phyloP scores from a whole-genome alignment of 2,113 vertebrate genomes.

The Chaetodon auriga region DNA sequence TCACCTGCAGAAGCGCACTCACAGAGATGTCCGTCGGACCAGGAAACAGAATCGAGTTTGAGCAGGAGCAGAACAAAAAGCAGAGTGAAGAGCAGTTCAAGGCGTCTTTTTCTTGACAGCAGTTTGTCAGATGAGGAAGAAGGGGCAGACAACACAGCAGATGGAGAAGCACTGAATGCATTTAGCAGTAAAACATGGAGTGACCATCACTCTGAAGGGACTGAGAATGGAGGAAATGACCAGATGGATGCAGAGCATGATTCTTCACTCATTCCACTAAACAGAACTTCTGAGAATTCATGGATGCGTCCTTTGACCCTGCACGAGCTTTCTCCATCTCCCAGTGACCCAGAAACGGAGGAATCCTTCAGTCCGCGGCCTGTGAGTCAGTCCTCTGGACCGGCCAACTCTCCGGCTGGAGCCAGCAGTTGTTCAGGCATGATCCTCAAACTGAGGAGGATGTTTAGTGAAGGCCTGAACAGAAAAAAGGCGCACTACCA shows the following conservation, averaged over 20 bases:
- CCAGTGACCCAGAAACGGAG: conserved; percentile 54
- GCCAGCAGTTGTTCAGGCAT: conserved; percentile 70
- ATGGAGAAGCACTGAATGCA: conserved; percentile 39
- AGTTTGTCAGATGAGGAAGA: conserved; percentile 69
- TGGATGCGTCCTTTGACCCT: conserved; percentile 81
- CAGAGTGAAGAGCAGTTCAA: conserved; percentile 74
- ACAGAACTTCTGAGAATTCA: conserved; percentile 50
- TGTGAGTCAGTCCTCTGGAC: conserved; percentile 2
- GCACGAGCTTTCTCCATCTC: conserved; percentile 66
- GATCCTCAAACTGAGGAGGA: conserved; percentile 81
- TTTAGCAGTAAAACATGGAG: conserved; percentile 8
- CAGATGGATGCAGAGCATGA: conserved; percentile 42
- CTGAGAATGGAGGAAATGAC: conserved; percentile 14
- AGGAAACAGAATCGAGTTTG: conserved; percentile 16
- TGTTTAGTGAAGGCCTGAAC: conserved; percentile 45
- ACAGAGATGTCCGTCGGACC: conserved; percentile 17
- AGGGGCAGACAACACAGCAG: conserved; percentile 12
- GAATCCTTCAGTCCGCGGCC: conserved; percentile 19
- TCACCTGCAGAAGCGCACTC: conserved; percentile 21
- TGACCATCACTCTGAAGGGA: neutral
- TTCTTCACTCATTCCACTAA: conserved; percentile 14
- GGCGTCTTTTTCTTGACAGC: conserved; percentile 70
- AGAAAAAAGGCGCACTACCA: conserved; percentile 70
- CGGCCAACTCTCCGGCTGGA: conserved; percentile 5
- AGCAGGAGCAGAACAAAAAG: conserved; percentile 63